These are phyloP conservation scores for Frankliniella intonsa DNA, from an alignment of 2,888 invertebrate genomes.

Conservation along the genomic window DNA sequence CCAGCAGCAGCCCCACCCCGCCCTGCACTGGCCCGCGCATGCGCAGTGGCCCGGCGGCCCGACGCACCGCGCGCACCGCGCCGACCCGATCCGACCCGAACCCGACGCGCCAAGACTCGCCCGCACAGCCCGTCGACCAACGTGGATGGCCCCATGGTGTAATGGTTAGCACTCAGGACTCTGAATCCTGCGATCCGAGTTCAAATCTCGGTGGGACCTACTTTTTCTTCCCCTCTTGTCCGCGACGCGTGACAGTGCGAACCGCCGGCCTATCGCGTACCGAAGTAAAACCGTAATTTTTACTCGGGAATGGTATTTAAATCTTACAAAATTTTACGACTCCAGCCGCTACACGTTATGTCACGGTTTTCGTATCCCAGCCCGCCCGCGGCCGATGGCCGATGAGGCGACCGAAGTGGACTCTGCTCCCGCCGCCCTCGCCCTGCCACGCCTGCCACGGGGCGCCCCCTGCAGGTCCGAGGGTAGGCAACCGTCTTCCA, in stretches of 20 bases:
- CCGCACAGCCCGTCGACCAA: neutral
- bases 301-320: no score
- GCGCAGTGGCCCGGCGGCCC: slow-evolving; percentile 45
- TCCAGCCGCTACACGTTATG: no score
- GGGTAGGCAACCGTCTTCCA: neutral
- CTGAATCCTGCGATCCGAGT: slow-evolving; percentile 60
- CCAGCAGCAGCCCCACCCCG: slow-evolving; percentile 43
- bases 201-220: slow-evolving; percentile 59
- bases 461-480: neutral
- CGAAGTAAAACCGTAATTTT: no score
- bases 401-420: no score
- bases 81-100: neutral
- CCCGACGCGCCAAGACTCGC: neutral
- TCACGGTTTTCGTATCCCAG: no score
- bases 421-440: no score
- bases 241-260: neutral
- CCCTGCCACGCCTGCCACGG: no score
- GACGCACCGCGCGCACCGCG: neutral
- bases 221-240: neutral
- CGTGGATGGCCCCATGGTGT: slow-evolving; percentile 54
- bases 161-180: slow-evolving; percentile 63
- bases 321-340: no score
- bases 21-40: slow-evolving; percentile 47
- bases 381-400: no score
- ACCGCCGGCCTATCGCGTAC: no score